Evolutionary conservation across 2,797 vertebrate species (phyloP).

Genomic region (Halcyon chelicuti): DNA sequence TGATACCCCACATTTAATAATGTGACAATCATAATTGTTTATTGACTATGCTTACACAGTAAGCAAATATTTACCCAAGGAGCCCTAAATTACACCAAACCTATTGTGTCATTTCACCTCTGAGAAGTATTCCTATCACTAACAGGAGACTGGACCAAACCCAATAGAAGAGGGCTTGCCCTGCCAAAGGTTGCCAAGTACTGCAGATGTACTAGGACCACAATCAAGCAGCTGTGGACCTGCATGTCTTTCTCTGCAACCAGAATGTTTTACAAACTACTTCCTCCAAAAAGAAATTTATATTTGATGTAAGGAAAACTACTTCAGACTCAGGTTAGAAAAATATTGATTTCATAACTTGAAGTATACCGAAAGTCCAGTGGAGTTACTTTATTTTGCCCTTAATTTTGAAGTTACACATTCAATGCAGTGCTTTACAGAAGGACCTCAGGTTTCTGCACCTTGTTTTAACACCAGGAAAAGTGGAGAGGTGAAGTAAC

Average conservation of each 20-base stretch:
- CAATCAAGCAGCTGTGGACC: neutral
- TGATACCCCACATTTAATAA: neutral
- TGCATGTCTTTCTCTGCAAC: neutral
- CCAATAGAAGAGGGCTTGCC: neutral
- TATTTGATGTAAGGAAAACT: neutral
- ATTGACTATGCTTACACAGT: fast-evolving
- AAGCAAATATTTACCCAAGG: neutral
- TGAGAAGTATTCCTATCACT: neutral
- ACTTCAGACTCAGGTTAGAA: neutral
- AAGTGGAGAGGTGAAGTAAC: neutral
- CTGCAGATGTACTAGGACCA: neutral
- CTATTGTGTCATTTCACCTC: neutral
- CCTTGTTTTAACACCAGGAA: neutral
- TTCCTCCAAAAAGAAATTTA: neutral
- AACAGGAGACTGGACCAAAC: neutral
- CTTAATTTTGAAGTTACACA: neutral
- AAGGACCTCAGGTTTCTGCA: neutral
- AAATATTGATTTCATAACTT: neutral
- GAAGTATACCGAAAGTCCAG: neutral
- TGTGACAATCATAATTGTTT: neutral
- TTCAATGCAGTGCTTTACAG: neutral
- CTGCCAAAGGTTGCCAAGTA: neutral
- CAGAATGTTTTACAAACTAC: neutral
- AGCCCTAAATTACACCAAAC: neutral
- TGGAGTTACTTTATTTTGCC: neutral